These are phyloP conservation scores for Leucoraja ocellata DNA, from an alignment of 2,797 vertebrate species.

Conservation along the genomic window DNA sequence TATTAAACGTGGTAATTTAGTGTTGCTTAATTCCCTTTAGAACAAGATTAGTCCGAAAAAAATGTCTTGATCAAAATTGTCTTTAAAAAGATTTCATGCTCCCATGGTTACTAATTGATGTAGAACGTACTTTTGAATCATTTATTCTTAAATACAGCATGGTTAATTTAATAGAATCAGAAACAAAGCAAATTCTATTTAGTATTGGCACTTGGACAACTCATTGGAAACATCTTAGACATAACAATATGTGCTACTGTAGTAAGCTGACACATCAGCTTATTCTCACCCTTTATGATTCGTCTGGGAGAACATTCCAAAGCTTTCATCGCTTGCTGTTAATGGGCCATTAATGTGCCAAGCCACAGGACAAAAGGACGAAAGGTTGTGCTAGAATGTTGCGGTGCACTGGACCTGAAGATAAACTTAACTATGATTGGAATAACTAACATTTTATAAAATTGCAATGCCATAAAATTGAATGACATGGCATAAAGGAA, in stretches of 20 bases:
- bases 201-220: slow-evolving; percentile 19
- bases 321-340: slow-evolving; percentile 27
- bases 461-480: neutral
- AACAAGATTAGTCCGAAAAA: neutral
- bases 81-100: slow-evolving; percentile 18
- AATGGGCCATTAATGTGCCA: slow-evolving; percentile 4
- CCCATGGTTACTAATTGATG: slow-evolving; percentile 1
- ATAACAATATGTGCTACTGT: slow-evolving; percentile 28
- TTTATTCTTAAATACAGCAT: slow-evolving; percentile 17
- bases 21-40: neutral
- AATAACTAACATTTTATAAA: slow-evolving; percentile 23
- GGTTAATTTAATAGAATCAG: slow-evolving; percentile 18
- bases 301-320: slow-evolving; percentile 4
- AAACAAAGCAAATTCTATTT: slow-evolving; percentile 32
- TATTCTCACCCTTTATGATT: slow-evolving; percentile 31
- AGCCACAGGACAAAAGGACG: slow-evolving; percentile 18
- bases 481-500: neutral
- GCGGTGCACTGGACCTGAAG: neutral
- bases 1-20: neutral
- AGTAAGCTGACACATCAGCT: slow-evolving; percentile 19
- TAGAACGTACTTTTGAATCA: neutral
- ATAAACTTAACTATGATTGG: neutral
- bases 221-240: slow-evolving; percentile 20
- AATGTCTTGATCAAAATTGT: slow-evolving; percentile 9
- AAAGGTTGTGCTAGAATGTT: slow-evolving; percentile 26